Evolutionary conservation across 1,140 invertebrate genomes (phyloP).

Genomic region (Drosophila subpulchrella): DNA sequence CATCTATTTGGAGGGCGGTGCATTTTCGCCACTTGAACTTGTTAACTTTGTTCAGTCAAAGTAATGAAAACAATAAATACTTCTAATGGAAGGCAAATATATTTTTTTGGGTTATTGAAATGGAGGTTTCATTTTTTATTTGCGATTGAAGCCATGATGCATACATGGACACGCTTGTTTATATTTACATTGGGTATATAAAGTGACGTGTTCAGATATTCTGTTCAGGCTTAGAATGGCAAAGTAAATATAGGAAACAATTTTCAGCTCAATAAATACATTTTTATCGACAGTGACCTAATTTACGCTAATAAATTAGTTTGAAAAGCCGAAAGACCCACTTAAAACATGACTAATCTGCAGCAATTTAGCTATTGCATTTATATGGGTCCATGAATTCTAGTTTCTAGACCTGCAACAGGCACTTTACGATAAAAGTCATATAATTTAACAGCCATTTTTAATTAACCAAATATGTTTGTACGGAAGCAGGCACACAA

Average conservation of each 20-base stretch:
- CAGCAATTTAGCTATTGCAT: slow-evolving; percentile 1
- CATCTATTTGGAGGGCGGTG: background rate
- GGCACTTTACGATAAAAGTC: slow-evolving; percentile 34
- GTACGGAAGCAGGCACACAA: slow-evolving; percentile 27
- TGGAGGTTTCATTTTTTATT: background rate
- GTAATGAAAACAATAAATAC: slow-evolving; percentile 26
- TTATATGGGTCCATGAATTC: background rate
- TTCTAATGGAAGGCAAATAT: slow-evolving; percentile 23
- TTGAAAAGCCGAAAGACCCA: background rate
- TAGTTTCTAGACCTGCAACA: slow-evolving; percentile 22
- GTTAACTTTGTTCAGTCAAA: slow-evolving; percentile 21
- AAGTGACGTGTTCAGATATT: background rate
- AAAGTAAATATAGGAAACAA: background rate
- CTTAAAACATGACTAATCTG: background rate
- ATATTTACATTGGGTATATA: background rate
- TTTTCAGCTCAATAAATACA: background rate
- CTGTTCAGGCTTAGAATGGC: background rate
- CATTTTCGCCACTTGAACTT: slow-evolving; percentile 36
- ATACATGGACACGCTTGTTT: background rate
- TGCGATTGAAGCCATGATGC: slow-evolving; percentile 3
- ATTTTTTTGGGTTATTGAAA: background rate
- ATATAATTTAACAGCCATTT: slow-evolving; percentile 36
- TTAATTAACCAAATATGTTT: slow-evolving; percentile 54
- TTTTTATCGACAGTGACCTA: background rate
- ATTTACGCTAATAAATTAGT: background rate